Conservation (phyloP, 2,113 vertebrate species). For the Martes martes region DNA sequence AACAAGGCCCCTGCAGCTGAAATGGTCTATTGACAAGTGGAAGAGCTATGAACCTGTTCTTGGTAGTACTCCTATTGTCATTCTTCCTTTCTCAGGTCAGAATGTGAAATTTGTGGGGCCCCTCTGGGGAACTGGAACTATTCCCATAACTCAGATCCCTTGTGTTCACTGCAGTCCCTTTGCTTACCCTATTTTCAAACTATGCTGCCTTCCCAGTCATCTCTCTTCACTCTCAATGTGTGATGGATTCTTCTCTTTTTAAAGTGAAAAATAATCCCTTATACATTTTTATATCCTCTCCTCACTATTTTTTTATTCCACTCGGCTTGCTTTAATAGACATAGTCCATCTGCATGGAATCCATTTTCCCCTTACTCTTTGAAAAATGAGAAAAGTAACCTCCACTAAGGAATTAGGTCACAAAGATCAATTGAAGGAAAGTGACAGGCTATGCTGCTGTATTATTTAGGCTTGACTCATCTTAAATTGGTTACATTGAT, state of each 20-base stretch:
- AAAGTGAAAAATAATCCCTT: constrained; percentile 65
- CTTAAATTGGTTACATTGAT: constrained; percentile 50
- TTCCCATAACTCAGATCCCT: not conserved
- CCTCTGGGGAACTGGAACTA: not conserved
- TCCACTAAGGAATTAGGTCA: constrained; percentile 50
- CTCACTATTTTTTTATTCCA: constrained; percentile 60
- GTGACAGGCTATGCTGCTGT: not conserved
- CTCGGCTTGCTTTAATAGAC: constrained; percentile 68
- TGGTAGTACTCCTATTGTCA: not conserved
- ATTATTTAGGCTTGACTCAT: constrained; percentile 55
- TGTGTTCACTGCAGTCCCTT: not conserved
- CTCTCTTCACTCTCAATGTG: constrained; percentile 18
- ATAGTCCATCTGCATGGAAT: constrained; percentile 50
- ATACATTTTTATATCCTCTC: constrained; percentile 60
- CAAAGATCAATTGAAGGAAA: constrained; percentile 51
- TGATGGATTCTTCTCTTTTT: constrained; percentile 46
- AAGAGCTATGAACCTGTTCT: not conserved
- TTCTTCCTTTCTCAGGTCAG: not conserved
- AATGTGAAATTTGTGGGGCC: not conserved
- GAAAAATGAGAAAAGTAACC: constrained; percentile 63
- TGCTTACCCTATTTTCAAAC: not conserved
- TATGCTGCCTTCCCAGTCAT: not conserved
- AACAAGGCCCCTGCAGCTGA: not conserved
- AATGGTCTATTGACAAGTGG: not conserved
- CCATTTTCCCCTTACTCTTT: constrained; percentile 60